Evolutionary conservation across 2,797 vertebrate genomes (phyloP).

Genomic region (Semotilus atromaculatus): DNA sequence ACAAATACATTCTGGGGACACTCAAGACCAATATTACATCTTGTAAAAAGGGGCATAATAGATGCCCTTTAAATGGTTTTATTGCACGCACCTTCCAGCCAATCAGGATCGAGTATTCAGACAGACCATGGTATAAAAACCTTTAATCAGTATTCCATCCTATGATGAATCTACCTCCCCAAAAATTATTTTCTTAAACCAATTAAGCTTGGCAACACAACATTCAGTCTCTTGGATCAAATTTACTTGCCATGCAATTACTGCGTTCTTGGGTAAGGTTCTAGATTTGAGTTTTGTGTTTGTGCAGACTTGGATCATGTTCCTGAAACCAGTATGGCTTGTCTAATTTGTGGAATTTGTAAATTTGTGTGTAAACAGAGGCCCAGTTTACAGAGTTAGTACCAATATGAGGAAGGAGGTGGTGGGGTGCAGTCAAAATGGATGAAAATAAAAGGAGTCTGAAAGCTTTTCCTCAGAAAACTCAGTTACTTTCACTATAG

Average conservation of each 20-base stretch:
- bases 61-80: no score
- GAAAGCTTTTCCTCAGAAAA: slow-evolving; percentile 27
- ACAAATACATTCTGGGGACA: no score
- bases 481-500: slow-evolving; percentile 24
- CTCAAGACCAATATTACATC: no score
- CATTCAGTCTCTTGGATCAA: neutral
- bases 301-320: slow-evolving; percentile 23
- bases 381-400: slow-evolving; percentile 15
- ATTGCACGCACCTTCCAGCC: no score
- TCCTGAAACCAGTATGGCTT: slow-evolving; percentile 21
- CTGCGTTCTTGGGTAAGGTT: neutral
- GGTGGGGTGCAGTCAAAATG: neutral
- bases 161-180: neutral
- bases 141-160: neutral
- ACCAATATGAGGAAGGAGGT: neutral
- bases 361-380: slow-evolving; percentile 35
- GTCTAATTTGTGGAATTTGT: slow-evolving; percentile 39
- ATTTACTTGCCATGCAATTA: neutral
- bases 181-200: neutral
- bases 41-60: no score
- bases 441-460: neutral
- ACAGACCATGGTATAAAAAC: neutral
- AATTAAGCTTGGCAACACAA: neutral
- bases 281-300: neutral
- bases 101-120: no score